Conservation (phyloP, 2,113 vertebrate species). For the Neogale vison region DNA sequence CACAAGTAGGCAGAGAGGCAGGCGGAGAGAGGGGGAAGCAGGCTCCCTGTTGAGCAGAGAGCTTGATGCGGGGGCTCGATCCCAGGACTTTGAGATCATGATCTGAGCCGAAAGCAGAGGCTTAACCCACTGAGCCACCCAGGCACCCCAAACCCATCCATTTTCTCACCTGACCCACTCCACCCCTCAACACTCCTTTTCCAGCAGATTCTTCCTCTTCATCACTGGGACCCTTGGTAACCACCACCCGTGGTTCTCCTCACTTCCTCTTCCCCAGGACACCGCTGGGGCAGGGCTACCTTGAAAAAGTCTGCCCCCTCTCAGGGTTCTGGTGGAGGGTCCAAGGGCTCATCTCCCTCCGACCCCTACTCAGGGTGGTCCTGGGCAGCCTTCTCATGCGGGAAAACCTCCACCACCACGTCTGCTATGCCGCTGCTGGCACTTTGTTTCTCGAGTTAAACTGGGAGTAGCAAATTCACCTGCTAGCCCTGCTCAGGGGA, state of each 20-base stretch:
- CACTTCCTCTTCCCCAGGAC: background rate
- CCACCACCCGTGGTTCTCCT: background rate
- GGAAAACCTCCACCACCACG: background rate
- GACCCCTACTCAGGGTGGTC: background rate
- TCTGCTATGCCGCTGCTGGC: background rate
- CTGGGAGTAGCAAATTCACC: too few species aligned
- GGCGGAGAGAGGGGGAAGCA: too few species aligned
- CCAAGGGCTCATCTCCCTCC: background rate
- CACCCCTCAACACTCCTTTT: background rate
- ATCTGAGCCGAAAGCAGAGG: too few species aligned
- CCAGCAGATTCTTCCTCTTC: background rate
- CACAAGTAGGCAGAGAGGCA: too few species aligned
- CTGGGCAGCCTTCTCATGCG: background rate
- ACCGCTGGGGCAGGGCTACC: background rate
- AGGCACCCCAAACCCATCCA: too few species aligned
- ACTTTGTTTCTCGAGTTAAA: background rate
- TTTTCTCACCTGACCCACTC: background rate
- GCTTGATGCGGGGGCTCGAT: too few species aligned
- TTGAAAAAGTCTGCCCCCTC: background rate
- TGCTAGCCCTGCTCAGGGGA: too few species aligned
- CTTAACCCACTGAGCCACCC: too few species aligned
- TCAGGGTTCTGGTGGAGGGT: background rate
- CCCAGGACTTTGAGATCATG: too few species aligned
- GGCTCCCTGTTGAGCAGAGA: too few species aligned
- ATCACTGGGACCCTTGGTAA: background rate